Evolutionary conservation across 2,888 invertebrate species (phyloP), one percentile per base, ranked within the genome.

Genomic region (Scaptomyza parva): DNA sequence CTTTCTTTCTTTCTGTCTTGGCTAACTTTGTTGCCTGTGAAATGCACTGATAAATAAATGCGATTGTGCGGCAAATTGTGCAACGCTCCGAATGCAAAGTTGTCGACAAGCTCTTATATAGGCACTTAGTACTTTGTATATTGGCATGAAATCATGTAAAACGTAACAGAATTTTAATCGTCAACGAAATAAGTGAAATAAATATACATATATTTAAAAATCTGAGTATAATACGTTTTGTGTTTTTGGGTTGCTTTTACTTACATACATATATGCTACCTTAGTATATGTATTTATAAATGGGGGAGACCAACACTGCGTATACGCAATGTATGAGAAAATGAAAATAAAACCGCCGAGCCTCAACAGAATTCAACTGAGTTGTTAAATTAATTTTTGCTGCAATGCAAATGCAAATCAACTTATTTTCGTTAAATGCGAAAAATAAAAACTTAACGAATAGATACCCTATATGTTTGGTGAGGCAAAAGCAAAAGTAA

Each of bases 311-410:
- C 12, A 43, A 54, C 70, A 20, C 60, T 66, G 86, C 82, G 82
- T 85, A 82, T 82, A 83, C 82, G 78, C 80, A 76, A 80, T 61
- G 63, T 47, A 39, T 2, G 41, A 26, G 39, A 61, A 67, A 62
- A 40, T 48, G 40, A 69, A 68, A 68, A 68, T 63, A 59, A 59
- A 50, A 40, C 45, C 68, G 86, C 80, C 54, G 72, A 80, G 87
- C 78, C 72, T 88, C 83, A 89, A 76, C 80, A 81, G 79, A 89
- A 86, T 67, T 89, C 89, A 87, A 89, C 88, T 89, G 89, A 89
- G 78, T 88, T 89, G 89, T 89, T 88, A 89, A 89, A 89, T 89
- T 88, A 89, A 89, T 88, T 86, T 89, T 78, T 85, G 66, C 83
- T 86, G 87, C 86, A 89, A 70, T 82, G 76, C 73, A 76, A 75